Base-by-base conservation (phyloP, 2,888 invertebrate species). In the Allacma fusca region DNA sequence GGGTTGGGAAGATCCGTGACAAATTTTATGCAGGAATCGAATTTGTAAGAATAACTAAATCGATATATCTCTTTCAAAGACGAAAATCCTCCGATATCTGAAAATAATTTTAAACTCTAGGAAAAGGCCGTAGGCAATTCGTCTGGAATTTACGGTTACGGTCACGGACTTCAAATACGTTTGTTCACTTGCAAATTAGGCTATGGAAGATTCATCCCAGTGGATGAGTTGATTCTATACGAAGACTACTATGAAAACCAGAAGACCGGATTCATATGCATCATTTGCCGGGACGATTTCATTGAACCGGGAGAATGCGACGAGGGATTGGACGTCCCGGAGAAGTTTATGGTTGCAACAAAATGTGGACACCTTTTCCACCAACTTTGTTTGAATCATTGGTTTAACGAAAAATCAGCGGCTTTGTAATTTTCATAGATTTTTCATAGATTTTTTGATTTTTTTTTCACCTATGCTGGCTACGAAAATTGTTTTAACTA, bases 261-360 rank as follows among this genome's bases (percentile, higher is more conserved):
- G 9, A 81, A 79, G 59, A 80, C 81, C 4, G 79, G 81, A 26
- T 80, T 82, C 43, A 81, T 83, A 28, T 81, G 83, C 64, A 78
- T 83, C 16, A 82, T 83, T 65, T 83, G 82, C 59, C 76, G 82
- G 44, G 82, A 83, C 75, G 81, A 80, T 26, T 81, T 83, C 40
- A 65, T 83, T 24, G 71, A 70, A 34, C 70, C 73, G 1, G 73
- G 73, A n/a, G 21, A 74, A 28, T 24, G 29, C 1, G 69, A 70
- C 1, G 43, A 44, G 12, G 29, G 26, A 1, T 24, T 73, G 16
- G 65, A 73, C n/a, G 9, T n/a, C 13, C 29, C 70, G 19, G 44
- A 79, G 19, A 72, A 72, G 21, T 40, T 80, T 21, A 81, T 81
- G 81, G 80, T 81, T 12, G 78, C 81, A 0, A 81, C 81, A 0